Base-by-base conservation (phyloP, 2,113 vertebrate genomes). In the Cyprinodon variegatus region DNA sequence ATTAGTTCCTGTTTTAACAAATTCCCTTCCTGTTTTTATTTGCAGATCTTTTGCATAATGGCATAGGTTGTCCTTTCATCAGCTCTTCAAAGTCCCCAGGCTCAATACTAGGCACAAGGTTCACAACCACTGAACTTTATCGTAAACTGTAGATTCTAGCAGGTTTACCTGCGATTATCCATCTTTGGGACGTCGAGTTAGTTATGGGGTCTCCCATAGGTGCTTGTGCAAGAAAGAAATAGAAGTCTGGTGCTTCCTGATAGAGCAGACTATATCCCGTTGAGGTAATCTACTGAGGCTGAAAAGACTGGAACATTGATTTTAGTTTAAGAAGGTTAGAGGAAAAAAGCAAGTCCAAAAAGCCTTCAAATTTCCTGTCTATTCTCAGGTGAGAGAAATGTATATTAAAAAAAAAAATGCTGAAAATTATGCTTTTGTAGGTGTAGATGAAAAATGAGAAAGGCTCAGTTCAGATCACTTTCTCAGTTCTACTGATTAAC, bases 141-240 rank as follows among this genome's bases (percentile, higher is more conserved):
- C 88, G 91, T 93, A 90, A 93, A 93, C 91, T 89, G 89, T 83
- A 85, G 70, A 84, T 86, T 90, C 84, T 83, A 71, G 37, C 65
- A 83, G 83, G 78, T 91, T 93, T 84, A 91, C 76, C 74, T 68
- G 48, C 86, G 87, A 91, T 93, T 92, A 93, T 89, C 86, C 40
- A 1, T 84, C 87, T 82, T 77, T 13, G 77, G 72, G 84, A 81
- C 75, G 40, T 76, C 29, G 65, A 78, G 81, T 88, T 85, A 73
- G 78, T 88, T 77, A 81, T 68, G 50, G 66, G 78, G 79, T 86
- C 72, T 68, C 81, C 82, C 9, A 46, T 86, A 72, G 87, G 86
- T 83, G 86, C 77, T 76, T 73, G 62, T 74, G 72, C 74, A 61
- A 64, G 70, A 63, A 79, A 84, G 70, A 89, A 90, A 92, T 89